Percentiles rank a stretch among this genome's conserved stretches.
Conservation (phyloP, 2,888 invertebrate species). For the Lochmaea crataegi region DNA sequence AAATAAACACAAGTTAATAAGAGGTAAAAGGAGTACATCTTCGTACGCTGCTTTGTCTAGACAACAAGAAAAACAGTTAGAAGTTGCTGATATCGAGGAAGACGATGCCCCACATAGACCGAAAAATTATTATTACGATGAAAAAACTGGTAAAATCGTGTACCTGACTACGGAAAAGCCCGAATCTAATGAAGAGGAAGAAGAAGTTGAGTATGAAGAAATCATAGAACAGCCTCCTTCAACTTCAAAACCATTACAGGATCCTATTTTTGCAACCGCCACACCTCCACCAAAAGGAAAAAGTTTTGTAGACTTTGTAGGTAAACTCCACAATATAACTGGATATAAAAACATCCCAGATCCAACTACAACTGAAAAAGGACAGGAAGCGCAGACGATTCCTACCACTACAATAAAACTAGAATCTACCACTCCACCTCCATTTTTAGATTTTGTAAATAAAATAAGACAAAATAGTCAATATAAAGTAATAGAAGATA, state of each 20-base stretch:
- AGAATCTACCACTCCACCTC: conserved; percentile 56
- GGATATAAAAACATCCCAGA: conserved; percentile 59
- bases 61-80: conserved; percentile 36
- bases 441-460: conserved; percentile 58
- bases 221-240: conserved; percentile 43
- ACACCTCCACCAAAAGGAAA: conserved; percentile 54
- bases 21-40: conserved; percentile 52
- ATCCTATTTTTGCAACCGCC: conserved; percentile 51
- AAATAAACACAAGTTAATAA: conserved; percentile 40
- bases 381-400: conserved; percentile 45
- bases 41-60: conserved; percentile 56
- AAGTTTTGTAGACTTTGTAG: conserved; percentile 59
- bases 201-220: conserved; percentile 54
- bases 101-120: conserved; percentile 63
- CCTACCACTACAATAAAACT: conserved; percentile 48
- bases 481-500: conserved; percentile 60
- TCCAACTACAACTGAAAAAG: conserved; percentile 58
- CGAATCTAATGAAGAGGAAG: conserved; percentile 48
- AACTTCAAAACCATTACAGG: conserved; percentile 49
- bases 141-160: conserved; percentile 59
- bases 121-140: conserved; percentile 62
- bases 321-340: conserved; percentile 55
- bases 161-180: conserved; percentile 58
- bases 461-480: conserved; percentile 54
- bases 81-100: conserved; percentile 55